Evolutionary conservation across 2,797 vertebrate species (phyloP), one percentile per base, ranked within the genome.

Genomic region (Microhierax caerulescens): DNA sequence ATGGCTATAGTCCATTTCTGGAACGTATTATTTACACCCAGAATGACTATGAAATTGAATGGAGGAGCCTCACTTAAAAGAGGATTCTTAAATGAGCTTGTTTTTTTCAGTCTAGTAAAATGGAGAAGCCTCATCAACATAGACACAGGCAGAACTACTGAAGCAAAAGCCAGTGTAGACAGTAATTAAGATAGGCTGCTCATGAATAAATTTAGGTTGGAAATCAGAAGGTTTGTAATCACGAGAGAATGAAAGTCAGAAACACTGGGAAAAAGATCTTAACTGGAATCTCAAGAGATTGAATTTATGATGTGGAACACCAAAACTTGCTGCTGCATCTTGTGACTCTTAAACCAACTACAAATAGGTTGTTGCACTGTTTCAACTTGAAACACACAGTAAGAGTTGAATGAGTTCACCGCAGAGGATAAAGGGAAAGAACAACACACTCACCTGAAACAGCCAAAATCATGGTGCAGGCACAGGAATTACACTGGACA

Each of bases 401-500:
- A 60, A 74, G n/a, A 61, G 10, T 27, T 88, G 53, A 77, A 93
- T 47, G 4, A 82, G 86, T 80, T 79, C 51, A 41, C 37, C 56
- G 27, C 28, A 68, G n/a, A 63, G 10, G 51, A 86, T n/a, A 90
- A 94, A 74, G 51, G 27, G 30, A 72, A 95, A 93, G 36, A 68
- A 68, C 7, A 64, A 23, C 36, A 75, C 20, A 95, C 98, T 93
- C 51, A 99, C 99, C 98, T 96, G 98, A 98, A 60, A 98, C 97
- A 51, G 98, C 98, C 93, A 99, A 95, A 96, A 96, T 95, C 97
- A 97, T 97, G 45, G 98, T 75, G 43, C 98, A 99, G 51, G 98
- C 98, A 94, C 98, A 98, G 37, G 98, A 98, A 94, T 99, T 98
- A 88, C 98, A 98, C 95, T 98, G 98, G 76, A 98, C 97, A 9